A percentile compares a stretch with the other conserved stretches of the same genome.
Conservation (phyloP, 92 coral and sea anemone genomes). For the Epizoanthus ramosus region DNA sequence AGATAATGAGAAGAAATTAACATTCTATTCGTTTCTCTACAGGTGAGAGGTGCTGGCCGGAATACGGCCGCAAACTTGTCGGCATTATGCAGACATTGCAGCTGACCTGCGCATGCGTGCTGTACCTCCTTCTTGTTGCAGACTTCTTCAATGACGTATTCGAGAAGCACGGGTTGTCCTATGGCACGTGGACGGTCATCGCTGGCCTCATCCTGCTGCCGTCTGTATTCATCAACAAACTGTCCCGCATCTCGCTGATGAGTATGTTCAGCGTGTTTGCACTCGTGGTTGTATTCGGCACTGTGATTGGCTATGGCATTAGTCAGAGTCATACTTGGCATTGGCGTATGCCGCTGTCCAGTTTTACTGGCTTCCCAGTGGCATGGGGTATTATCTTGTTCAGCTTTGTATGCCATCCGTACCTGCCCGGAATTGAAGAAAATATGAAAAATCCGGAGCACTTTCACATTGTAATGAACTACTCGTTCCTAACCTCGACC, state of each 20-base stretch:
- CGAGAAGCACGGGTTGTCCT: constrained; percentile 73
- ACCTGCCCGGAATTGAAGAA: constrained; percentile 90
- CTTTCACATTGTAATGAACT: constrained; percentile 91
- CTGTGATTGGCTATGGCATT: constrained; percentile 90
- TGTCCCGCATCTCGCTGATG: constrained; percentile 93
- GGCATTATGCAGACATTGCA: constrained; percentile 92
- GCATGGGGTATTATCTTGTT: constrained; percentile 97
- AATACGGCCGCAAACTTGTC: constrained; percentile 76
- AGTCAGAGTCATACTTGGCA: constrained; percentile 87
- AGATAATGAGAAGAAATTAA: neutral
- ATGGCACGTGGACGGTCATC: constrained; percentile 79
- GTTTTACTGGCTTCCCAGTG: constrained; percentile 88
- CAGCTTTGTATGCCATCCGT: constrained; percentile 97
- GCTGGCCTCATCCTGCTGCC: constrained; percentile 92
- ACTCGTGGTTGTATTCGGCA: constrained; percentile 76
- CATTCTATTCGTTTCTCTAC: neutral
- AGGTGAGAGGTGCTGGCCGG: constrained; percentile 97
- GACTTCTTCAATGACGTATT: constrained; percentile 97
- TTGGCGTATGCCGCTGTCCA: constrained; percentile 85
- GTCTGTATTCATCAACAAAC: constrained; percentile 85
- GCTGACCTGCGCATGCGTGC: constrained; percentile 96
- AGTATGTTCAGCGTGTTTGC: constrained; percentile 99
- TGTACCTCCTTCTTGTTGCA: constrained; percentile 91
- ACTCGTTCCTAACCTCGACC: constrained; percentile 80
- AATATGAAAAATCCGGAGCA: constrained; percentile 86